Evolutionary conservation across 2,888 invertebrate genomes (phyloP).

Genomic region (Trissolcus brochymenae): DNA sequence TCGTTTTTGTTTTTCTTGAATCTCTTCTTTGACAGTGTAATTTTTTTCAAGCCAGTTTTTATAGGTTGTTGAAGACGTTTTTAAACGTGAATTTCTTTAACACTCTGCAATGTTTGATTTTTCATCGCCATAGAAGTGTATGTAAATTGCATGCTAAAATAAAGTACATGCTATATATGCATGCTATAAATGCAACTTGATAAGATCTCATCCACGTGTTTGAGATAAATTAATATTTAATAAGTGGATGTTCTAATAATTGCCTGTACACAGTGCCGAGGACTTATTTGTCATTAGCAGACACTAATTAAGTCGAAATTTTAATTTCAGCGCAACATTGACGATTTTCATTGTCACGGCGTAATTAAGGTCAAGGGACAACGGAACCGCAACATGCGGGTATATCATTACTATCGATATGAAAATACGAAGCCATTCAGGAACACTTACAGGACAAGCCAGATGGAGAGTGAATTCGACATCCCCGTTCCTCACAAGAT

Average conservation of each 20-base stretch:
- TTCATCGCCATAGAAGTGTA: constrained; percentile 32
- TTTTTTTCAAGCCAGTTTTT: no score
- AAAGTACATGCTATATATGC: constrained; percentile 20
- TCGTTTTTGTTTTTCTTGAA: no score
- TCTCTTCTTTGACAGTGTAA: no score
- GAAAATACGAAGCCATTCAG: constrained; percentile 41
- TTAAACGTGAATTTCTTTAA: background rate
- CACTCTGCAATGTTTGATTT: constrained; percentile 30
- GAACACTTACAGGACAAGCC: constrained; percentile 42
- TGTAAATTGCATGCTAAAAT: constrained; percentile 40
- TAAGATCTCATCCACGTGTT: constrained; percentile 45
- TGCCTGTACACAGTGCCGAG: constrained; percentile 29
- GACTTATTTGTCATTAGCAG: constrained; percentile 51
- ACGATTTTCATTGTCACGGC: constrained; percentile 37
- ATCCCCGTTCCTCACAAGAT: constrained; percentile 18
- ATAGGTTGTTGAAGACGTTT: no score
- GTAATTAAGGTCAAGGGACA: constrained; percentile 54
- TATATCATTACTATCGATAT: constrained; percentile 37
- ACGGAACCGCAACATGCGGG: constrained; percentile 41
- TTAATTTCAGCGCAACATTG: constrained; percentile 27
- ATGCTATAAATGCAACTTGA: constrained; percentile 24
- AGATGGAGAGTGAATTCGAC: constrained; percentile 10
- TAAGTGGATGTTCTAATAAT: constrained; percentile 43
- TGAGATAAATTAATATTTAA: constrained; percentile 48
- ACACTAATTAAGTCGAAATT: constrained; percentile 53